phyloP scores from a whole-genome alignment of 2,888 invertebrate genomes.

The Therioaphis trifolii region DNA sequence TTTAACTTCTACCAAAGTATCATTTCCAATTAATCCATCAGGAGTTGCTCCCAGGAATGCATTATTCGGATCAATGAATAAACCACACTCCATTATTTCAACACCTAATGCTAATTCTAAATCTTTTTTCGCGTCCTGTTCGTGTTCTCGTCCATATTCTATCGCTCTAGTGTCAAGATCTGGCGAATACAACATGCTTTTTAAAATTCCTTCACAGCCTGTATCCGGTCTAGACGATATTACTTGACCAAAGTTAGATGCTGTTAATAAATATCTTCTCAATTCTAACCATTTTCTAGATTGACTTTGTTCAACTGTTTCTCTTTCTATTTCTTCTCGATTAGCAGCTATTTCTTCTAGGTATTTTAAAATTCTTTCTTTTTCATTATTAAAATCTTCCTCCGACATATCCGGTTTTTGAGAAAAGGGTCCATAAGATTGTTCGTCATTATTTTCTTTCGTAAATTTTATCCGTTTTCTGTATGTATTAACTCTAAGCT shows the following conservation, averaged over 20 bases:
- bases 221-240: not conserved
- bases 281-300: not conserved
- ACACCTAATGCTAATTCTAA: not conserved
- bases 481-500: not conserved
- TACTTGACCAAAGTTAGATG: not conserved
- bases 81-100: conserved; percentile 20
- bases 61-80: not conserved
- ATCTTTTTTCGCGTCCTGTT: not conserved
- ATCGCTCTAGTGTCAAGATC: not conserved
- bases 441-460: not conserved
- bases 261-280: conserved; percentile 12
- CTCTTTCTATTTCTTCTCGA: conserved; percentile 4
- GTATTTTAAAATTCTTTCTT: conserved; percentile 3
- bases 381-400: not conserved
- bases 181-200: not conserved
- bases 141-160: too few relatives aligned
- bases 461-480: conserved; percentile 5
- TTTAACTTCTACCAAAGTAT: not conserved
- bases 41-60: not conserved
- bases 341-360: not conserved
- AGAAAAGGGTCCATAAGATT: not conserved
- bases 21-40: not conserved
- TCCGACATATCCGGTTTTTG: conserved; percentile 13
- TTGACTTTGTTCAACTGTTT: conserved; percentile 1
- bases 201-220: conserved; percentile 10